Conservation (phyloP, 2,113 vertebrate genomes). For the Meles meles region DNA sequence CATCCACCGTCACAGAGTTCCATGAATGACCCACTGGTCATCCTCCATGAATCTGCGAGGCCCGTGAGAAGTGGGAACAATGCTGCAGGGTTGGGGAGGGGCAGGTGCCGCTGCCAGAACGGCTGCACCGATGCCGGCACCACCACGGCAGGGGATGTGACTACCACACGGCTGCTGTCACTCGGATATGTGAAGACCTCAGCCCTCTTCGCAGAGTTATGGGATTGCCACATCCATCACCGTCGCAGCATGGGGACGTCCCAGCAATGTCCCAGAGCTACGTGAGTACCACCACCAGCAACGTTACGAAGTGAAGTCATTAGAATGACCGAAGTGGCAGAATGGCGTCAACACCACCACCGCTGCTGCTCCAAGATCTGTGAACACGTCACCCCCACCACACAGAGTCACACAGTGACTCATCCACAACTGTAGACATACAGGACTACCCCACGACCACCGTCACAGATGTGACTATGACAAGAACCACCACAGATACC, state of each 20-base stretch:
- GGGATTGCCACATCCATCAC: background rate
- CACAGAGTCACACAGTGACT: background rate
- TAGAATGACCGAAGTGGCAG: background rate
- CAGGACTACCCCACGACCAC: background rate
- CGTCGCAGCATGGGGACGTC: background rate
- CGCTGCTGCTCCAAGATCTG: background rate
- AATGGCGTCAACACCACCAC: background rate
- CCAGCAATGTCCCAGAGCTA: background rate
- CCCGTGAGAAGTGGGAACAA: background rate
- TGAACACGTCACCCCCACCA: background rate
- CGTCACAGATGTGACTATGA: background rate
- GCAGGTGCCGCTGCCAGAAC: rapidly evolving
- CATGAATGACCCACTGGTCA: background rate
- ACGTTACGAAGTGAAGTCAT: background rate
- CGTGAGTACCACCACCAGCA: background rate
- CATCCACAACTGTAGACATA: no score
- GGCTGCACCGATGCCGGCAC: no score
- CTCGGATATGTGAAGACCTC: background rate
- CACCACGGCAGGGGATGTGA: background rate
- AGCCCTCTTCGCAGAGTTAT: background rate
- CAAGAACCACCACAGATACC: background rate
- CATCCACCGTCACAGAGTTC: background rate
- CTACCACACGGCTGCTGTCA: background rate
- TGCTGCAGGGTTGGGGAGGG: background rate
- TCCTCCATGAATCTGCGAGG: background rate